These are phyloP conservation scores for Acrobasis consociella DNA, from an alignment of 2,888 invertebrate genomes.

Conservation along the genomic window DNA sequence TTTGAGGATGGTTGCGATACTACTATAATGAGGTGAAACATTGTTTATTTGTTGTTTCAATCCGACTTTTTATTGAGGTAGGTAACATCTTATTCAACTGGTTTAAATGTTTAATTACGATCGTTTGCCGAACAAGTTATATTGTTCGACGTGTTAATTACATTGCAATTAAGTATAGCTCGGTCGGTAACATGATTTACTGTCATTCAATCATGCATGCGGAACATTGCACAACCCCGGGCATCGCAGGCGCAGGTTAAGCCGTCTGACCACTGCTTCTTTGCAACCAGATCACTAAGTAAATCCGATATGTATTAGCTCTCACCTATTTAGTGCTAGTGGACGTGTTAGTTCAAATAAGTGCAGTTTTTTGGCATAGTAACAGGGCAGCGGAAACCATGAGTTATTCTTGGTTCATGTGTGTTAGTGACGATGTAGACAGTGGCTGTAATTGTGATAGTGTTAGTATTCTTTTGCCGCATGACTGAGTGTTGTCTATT, in stretches of 20 bases:
- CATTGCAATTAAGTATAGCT: conserved; percentile 24
- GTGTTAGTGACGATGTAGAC: conserved; percentile 42
- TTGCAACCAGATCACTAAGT: not conserved
- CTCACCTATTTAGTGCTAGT: conserved; percentile 20
- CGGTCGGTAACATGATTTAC: conserved; percentile 30
- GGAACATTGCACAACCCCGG: conserved; percentile 25
- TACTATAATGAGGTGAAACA: not conserved
- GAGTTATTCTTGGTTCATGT: conserved; percentile 53
- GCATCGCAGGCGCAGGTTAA: conserved; percentile 9
- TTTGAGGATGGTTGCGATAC: not conserved
- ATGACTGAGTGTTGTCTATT: conserved; percentile 19
- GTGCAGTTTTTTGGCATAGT: conserved; percentile 23
- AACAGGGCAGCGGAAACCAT: conserved; percentile 28
- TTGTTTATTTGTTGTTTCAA: conserved; percentile 6
- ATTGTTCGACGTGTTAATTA: conserved; percentile 23
- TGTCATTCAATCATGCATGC: conserved; percentile 36
- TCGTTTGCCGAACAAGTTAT: conserved; percentile 4
- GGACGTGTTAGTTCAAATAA: conserved; percentile 14
- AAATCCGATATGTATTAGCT: conserved; percentile 15
- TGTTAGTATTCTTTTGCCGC: conserved; percentile 27
- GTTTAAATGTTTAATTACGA: conserved; percentile 4
- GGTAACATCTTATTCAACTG: not conserved
- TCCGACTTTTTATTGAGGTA: not conserved
- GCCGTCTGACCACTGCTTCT: conserved; percentile 10
- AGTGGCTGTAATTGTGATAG: conserved; percentile 41